Percentiles rank a stretch among this genome's conserved stretches.
Evolutionary conservation across 1,140 invertebrate genomes (phyloP).

Genomic region (Tetragonula clypearis): DNA sequence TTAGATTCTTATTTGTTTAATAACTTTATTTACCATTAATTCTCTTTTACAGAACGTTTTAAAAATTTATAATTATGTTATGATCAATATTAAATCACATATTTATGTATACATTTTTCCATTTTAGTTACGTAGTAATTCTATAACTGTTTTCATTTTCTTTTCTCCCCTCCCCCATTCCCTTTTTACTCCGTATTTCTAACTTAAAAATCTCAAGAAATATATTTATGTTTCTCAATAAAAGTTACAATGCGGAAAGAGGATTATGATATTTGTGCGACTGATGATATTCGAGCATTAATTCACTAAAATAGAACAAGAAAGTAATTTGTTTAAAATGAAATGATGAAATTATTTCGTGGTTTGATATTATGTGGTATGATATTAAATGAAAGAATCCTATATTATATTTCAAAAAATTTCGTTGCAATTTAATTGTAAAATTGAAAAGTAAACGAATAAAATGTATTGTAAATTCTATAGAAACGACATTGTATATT

Average conservation of each 20-base stretch:
- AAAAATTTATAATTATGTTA: not conserved
- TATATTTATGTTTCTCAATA: not conserved
- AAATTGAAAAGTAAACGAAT: not conserved
- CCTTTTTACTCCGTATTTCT: too few species aligned
- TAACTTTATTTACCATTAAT: not conserved
- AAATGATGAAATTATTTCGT: not conserved
- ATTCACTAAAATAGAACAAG: not conserved
- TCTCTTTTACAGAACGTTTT: not conserved
- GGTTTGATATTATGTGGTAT: too few species aligned
- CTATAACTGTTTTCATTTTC: not conserved
- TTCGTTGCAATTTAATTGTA: not conserved
- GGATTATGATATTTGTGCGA: not conserved
- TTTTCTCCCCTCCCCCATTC: too few species aligned
- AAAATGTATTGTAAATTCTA: not conserved
- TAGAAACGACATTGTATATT: too few species aligned
- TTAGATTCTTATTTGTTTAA: not conserved
- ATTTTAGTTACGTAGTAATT: not conserved
- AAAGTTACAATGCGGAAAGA: not conserved
- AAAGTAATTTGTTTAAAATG: not conserved
- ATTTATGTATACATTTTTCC: not conserved
- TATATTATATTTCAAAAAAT: not conserved
- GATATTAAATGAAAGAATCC: not conserved
- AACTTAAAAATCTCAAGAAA: not conserved
- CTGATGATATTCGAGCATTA: not conserved
- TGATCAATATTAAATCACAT: not conserved